phyloP scores from a whole-genome alignment of 2,888 invertebrate genomes.

The Xanthia togata region DNA sequence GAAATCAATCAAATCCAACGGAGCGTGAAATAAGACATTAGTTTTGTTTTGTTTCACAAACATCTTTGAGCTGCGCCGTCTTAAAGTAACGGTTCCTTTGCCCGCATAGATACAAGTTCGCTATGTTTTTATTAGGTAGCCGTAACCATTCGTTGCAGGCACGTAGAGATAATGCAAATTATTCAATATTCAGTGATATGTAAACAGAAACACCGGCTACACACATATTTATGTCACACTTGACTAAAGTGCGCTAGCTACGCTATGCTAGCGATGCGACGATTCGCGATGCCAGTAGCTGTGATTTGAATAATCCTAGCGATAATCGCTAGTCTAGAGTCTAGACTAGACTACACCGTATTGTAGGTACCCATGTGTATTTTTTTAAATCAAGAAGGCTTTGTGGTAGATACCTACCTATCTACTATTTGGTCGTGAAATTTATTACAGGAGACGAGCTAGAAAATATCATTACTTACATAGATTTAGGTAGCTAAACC shows the following conservation, averaged over 20 bases:
- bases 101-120: background rate
- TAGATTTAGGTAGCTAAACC: background rate
- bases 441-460: background rate
- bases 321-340: slow-evolving; percentile 1
- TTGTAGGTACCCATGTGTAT: no score
- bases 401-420: background rate
- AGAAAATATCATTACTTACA: background rate
- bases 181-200: slow-evolving; percentile 19
- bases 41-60: slow-evolving; percentile 40
- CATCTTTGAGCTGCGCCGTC: slow-evolving; percentile 10
- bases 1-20: slow-evolving; percentile 56
- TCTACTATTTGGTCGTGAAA: background rate
- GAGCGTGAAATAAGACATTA: slow-evolving; percentile 52
- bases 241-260: background rate
- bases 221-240: slow-evolving; percentile 1
- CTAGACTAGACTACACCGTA: background rate
- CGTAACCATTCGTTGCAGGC: slow-evolving; percentile 25
- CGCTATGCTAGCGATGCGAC: background rate
- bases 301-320: background rate
- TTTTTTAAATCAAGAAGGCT: background rate
- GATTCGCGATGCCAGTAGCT: background rate
- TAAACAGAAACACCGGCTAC: background rate
- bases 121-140: slow-evolving; percentile 32
- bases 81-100: slow-evolving; percentile 20
- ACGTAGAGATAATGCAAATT: slow-evolving; percentile 42